A percentile compares a stretch with the other conserved stretches of the same genome.
These are phyloP conservation scores for Epinotia demarniana DNA, from an alignment of 2,888 invertebrate species.

Conservation along the genomic window DNA sequence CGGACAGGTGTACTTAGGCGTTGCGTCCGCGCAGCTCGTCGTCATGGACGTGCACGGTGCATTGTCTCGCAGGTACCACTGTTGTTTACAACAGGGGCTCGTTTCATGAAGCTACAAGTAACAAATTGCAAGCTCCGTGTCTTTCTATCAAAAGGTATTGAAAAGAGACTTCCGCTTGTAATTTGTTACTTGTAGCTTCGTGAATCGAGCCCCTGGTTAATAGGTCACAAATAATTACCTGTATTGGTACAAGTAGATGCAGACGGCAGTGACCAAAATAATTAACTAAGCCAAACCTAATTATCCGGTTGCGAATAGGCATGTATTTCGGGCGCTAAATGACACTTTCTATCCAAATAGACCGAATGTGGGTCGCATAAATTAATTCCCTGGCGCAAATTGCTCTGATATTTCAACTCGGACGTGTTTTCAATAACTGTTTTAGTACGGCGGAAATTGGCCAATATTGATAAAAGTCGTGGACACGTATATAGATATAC, in stretches of 20 bases:
- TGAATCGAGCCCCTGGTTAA: too few relatives aligned
- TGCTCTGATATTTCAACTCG: neutral
- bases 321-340: conserved; percentile 8
- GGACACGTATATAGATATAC: too few relatives aligned
- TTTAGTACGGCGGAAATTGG: too few relatives aligned
- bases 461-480: too few relatives aligned
- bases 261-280: neutral
- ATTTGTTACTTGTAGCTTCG: too few relatives aligned
- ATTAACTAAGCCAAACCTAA: neutral
- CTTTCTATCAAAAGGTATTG: too few relatives aligned
- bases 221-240: neutral
- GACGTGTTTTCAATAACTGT: neutral
- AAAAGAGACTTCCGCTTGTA: too few relatives aligned
- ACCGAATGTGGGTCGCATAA: conserved; percentile 10
- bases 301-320: neutral
- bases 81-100: too few relatives aligned
- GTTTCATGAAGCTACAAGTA: too few relatives aligned
- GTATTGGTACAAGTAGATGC: neutral
- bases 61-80: conserved; percentile 92
- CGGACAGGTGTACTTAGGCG: conserved; percentile 98
- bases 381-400: neutral
- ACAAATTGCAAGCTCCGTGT: too few relatives aligned
- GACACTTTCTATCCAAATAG: conserved; percentile 9
- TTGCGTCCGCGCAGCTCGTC: conserved; percentile 96
- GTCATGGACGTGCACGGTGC: conserved; percentile 99